Conservation (phyloP, 2,888 invertebrate genomes). For the Callinectes sapidus region DNA sequence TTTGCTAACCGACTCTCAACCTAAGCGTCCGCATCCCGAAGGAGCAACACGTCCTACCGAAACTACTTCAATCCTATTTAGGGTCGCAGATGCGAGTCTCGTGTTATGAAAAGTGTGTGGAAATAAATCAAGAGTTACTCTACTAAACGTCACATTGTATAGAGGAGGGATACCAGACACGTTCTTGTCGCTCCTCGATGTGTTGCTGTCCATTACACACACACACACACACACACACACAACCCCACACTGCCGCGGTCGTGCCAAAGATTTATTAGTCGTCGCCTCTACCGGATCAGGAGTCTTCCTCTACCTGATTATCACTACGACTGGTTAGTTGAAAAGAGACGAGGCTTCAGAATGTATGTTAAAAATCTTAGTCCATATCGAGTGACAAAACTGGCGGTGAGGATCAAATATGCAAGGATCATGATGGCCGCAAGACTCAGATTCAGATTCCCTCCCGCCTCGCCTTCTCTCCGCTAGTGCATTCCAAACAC, state of each 20-base stretch:
- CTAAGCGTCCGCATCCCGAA: not conserved
- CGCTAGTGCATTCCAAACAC: not conserved
- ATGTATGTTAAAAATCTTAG: not conserved
- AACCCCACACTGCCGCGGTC: not conserved
- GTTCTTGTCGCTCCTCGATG: slow-evolving; percentile 42
- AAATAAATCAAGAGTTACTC: slow-evolving; percentile 50
- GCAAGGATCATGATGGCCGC: not conserved
- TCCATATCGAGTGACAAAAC: not conserved
- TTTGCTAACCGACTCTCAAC: slow-evolving; percentile 7
- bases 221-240: slow-evolving; percentile 31
- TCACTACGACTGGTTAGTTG: not conserved
- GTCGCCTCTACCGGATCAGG: not conserved
- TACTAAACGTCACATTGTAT: slow-evolving; percentile 52
- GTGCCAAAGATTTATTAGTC: slow-evolving; percentile 26
- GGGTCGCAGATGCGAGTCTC: slow-evolving; percentile 5
- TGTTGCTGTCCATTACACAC: slow-evolving; percentile 38
- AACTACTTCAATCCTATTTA: slow-evolving; percentile 31
- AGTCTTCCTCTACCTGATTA: not conserved
- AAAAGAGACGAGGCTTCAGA: not conserved
- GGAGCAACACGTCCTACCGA: not conserved
- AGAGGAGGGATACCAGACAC: slow-evolving; percentile 44
- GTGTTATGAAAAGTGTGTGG: slow-evolving; percentile 46
- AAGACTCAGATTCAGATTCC: not conserved
- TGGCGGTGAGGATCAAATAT: not conserved
- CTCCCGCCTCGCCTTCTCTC: not conserved